These are phyloP conservation scores for Pyrocoelia pectoralis DNA, from an alignment of 2,888 invertebrate species.

Conservation along the genomic window DNA sequence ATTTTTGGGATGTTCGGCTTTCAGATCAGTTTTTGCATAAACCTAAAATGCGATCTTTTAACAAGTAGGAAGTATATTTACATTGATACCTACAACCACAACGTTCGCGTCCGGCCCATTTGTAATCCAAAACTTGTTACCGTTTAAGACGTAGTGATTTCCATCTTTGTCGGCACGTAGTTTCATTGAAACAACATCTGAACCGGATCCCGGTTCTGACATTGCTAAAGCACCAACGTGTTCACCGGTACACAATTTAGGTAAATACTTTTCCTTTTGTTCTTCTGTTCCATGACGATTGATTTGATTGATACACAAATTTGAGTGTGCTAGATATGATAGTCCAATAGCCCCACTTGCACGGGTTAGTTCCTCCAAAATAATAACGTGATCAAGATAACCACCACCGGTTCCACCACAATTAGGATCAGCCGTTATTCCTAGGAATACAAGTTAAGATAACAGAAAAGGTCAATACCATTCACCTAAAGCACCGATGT, in stretches of 20 bases:
- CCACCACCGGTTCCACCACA: constrained; percentile 93
- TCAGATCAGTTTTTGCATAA: constrained; percentile 87
- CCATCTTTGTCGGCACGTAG: constrained; percentile 89
- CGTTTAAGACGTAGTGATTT: constrained; percentile 92
- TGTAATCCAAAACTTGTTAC: constrained; percentile 99
- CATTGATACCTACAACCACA: too few relatives aligned
- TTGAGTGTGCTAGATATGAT: constrained; percentile 97
- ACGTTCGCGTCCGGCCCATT: too few relatives aligned
- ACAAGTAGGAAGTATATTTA: too few relatives aligned
- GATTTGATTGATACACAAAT: constrained; percentile 96
- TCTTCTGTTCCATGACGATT: constrained; percentile 88
- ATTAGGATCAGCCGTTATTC: constrained; percentile 85
- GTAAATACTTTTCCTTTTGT: constrained; percentile 93
- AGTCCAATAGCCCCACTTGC: constrained; percentile 83
- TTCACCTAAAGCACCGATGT: constrained; percentile 85
- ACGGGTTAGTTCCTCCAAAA: constrained; percentile 95
- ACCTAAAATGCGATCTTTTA: constrained; percentile 62
- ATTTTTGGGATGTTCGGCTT: constrained; percentile 80
- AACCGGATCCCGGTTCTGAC: constrained; percentile 94
- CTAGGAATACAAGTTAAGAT: constrained; percentile 51
- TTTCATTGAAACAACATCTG: constrained; percentile 98
- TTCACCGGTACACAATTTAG: constrained; percentile 93
- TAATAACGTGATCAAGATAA: constrained; percentile 91
- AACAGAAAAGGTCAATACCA: constrained; percentile 9
- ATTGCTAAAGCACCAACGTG: constrained; percentile 95